phyloP scores from a whole-genome alignment of 1,140 invertebrate species.

The Nylanderia fulva region DNA sequence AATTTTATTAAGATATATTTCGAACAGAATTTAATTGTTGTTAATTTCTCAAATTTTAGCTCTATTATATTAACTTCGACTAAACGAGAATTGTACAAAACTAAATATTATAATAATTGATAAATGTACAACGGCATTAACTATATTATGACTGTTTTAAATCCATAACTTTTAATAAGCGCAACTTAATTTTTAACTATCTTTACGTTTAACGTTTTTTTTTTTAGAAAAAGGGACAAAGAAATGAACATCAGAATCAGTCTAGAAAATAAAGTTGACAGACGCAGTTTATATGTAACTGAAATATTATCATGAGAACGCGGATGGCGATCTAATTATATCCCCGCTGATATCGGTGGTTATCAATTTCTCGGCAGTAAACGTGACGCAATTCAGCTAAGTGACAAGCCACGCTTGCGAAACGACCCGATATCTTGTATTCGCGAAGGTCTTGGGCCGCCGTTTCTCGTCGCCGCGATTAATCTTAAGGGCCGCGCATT shows the following conservation, averaged over 20 bases:
- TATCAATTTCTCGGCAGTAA: constrained; percentile 18
- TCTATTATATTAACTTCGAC: background rate
- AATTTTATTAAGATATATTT: background rate
- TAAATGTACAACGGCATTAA: background rate
- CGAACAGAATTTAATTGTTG: background rate
- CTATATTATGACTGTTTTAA: too few species aligned
- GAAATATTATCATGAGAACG: constrained; percentile 6
- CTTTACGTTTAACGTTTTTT: background rate
- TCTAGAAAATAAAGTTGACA: background rate
- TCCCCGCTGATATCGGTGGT: constrained; percentile 1
- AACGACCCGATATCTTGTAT: constrained; percentile 23
- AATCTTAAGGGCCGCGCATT: constrained; percentile 54
- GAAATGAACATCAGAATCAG: background rate
- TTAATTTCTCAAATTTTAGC: background rate
- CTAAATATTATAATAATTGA: background rate
- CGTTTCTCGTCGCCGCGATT: constrained; percentile 37
- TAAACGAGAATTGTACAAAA: background rate
- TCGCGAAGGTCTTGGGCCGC: constrained; percentile 19
- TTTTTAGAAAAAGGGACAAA: background rate
- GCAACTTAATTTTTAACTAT: background rate
- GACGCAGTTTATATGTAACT: background rate
- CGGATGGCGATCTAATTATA: constrained; percentile 41
- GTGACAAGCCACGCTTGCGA: constrained; percentile 33
- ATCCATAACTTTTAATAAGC: too few species aligned
- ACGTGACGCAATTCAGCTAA: constrained; percentile 23